These are phyloP conservation scores for Calidris pugnax DNA, from an alignment of 2,113 vertebrate species.

Conservation along the genomic window DNA sequence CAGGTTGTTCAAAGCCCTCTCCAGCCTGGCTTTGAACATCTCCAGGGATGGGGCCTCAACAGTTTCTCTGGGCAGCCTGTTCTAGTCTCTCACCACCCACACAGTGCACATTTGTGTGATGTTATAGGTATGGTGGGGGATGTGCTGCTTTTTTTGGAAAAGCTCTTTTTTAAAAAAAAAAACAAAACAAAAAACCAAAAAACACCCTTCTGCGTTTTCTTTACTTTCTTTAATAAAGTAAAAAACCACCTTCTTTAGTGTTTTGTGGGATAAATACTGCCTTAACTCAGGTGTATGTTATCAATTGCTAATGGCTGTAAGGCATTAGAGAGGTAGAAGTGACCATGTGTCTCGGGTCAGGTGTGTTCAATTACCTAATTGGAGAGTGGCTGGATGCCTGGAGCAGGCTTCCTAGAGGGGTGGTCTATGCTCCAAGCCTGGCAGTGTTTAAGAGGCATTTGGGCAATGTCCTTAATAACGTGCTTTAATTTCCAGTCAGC, in stretches of 20 bases:
- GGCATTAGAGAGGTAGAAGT: not conserved
- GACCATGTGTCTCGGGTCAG: not conserved
- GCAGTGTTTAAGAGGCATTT: not conserved
- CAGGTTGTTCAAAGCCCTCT: too few species aligned
- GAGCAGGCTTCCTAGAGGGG: not conserved
- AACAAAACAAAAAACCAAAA: too few species aligned
- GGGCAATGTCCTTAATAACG: rapidly evolving
- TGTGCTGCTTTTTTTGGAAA: not conserved
- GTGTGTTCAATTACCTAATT: rapidly evolving
- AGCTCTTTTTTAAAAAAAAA: not conserved
- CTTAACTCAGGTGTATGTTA: not conserved
- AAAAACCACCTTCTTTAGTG: not conserved
- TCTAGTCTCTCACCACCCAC: too few species aligned
- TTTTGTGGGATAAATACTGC: not conserved
- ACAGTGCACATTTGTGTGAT: not conserved
- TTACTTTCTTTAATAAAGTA: too few species aligned
- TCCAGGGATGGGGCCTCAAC: too few species aligned
- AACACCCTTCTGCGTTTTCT: not conserved
- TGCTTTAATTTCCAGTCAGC: not conserved
- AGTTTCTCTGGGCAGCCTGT: too few species aligned
- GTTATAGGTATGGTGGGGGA: not conserved
- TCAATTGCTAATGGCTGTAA: not conserved
- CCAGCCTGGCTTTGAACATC: too few species aligned
- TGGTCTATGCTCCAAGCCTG: not conserved
- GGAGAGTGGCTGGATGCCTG: not conserved